Conservation (phyloP, 2,113 vertebrate genomes). For the Alethe diademata region DNA sequence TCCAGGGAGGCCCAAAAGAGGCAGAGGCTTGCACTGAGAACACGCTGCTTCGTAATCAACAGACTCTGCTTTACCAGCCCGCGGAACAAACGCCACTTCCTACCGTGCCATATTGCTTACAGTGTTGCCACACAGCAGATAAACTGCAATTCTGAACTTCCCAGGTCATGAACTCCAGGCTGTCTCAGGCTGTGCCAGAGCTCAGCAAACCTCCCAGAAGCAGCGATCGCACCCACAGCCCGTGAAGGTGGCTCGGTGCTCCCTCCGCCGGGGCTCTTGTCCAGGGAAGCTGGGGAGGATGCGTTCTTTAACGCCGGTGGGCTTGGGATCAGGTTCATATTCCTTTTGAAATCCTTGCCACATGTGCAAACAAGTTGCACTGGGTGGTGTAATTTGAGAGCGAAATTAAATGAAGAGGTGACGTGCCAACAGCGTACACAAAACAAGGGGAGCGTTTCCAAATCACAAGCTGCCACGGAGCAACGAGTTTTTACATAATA, state of each 20-base stretch:
- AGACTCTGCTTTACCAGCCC: neutral
- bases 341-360: neutral
- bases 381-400: slow-evolving; percentile 54
- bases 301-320: neutral
- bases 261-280: fast-evolving
- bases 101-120: neutral
- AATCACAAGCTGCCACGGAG: slow-evolving; percentile 53
- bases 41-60: neutral
- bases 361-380: slow-evolving; percentile 39
- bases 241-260: neutral
- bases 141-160: neutral
- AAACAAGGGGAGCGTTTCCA: slow-evolving; percentile 58
- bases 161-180: neutral
- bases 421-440: slow-evolving; percentile 22
- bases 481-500: slow-evolving; percentile 51
- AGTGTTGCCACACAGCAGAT: neutral
- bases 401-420: slow-evolving; percentile 63
- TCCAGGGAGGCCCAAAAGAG: neutral
- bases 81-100: neutral
- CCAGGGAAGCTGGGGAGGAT: neutral
- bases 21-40: neutral
- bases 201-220: neutral
- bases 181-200: neutral
- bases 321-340: neutral
- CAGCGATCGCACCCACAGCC: neutral